A percentile compares a stretch with the other conserved stretches of the same genome.
Evolutionary conservation across 2,888 invertebrate genomes (phyloP).

Genomic region (Sipunculus nudus): DNA sequence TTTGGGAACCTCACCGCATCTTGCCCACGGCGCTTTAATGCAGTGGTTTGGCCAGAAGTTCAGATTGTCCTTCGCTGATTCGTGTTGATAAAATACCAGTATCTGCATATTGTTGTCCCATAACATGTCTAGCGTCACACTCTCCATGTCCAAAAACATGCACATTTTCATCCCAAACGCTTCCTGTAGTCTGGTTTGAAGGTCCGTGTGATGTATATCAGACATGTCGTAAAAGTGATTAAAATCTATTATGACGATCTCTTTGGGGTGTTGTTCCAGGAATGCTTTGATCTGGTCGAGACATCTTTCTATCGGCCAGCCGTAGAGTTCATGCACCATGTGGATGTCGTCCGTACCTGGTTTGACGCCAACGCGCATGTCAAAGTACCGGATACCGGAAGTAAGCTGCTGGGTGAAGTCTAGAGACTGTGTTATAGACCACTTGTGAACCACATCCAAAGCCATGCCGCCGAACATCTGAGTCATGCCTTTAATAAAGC

Average conservation of each 20-base stretch:
- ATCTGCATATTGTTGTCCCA: slow-evolving; percentile 70
- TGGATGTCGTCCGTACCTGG: slow-evolving; percentile 72
- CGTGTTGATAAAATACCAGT: slow-evolving; percentile 63
- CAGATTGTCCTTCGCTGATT: slow-evolving; percentile 32
- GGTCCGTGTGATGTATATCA: slow-evolving; percentile 72
- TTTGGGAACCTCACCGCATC: slow-evolving; percentile 72
- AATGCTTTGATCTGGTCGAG: slow-evolving; percentile 76
- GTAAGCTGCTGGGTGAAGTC: slow-evolving; percentile 78
- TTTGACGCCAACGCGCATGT: slow-evolving; percentile 79
- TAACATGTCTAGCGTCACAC: slow-evolving; percentile 72
- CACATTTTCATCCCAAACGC: slow-evolving; percentile 74
- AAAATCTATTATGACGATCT: slow-evolving; percentile 82
- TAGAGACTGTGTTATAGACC: slow-evolving; percentile 81
- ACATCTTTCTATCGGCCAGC: slow-evolving; percentile 74
- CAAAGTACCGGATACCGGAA: slow-evolving; percentile 85
- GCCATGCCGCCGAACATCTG: slow-evolving; percentile 64
- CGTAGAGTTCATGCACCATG: slow-evolving; percentile 84
- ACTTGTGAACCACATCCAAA: slow-evolving; percentile 77
- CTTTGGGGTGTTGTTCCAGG: slow-evolving; percentile 76
- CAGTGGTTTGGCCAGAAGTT: slow-evolving; percentile 74
- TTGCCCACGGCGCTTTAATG: slow-evolving; percentile 86
- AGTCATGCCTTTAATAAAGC: slow-evolving; percentile 73
- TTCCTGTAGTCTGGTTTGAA: slow-evolving; percentile 72
- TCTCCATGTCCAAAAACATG: slow-evolving; percentile 71
- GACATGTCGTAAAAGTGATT: slow-evolving; percentile 85